These are phyloP conservation scores for Phoxinus phoxinus DNA, from an alignment of 2,113 vertebrate species.

Conservation along the genomic window DNA sequence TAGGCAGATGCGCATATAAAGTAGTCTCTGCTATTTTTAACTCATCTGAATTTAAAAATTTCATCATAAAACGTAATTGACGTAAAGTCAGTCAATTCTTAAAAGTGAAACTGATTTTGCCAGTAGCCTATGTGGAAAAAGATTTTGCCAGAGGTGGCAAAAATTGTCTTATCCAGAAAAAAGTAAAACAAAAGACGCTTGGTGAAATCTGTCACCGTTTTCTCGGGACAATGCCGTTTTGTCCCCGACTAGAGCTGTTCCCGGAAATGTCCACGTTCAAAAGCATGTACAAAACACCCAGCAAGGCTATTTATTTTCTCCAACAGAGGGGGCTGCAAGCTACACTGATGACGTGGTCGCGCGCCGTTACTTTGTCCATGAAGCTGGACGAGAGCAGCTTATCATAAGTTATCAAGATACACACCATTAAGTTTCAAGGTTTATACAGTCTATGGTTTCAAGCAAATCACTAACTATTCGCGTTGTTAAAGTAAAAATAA, in stretches of 20 bases:
- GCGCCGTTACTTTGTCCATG: no score
- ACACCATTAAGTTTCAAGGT: no score
- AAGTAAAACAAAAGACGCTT: background rate
- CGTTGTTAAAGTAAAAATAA: no score
- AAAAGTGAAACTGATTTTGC: background rate
- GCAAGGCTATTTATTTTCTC: background rate
- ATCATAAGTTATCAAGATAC: no score
- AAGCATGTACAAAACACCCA: background rate
- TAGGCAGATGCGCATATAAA: slow-evolving; percentile 62
- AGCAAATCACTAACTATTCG: no score
- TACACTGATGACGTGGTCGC: background rate
- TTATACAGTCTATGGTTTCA: no score
- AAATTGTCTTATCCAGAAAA: background rate
- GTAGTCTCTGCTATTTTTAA: slow-evolving; percentile 59
- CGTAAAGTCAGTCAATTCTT: background rate
- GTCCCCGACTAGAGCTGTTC: background rate
- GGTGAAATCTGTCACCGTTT: background rate
- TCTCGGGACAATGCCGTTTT: background rate
- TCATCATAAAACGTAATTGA: no score
- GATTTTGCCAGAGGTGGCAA: background rate
- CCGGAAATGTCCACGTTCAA: background rate
- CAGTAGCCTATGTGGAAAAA: no score
- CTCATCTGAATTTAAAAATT: slow-evolving; percentile 61
- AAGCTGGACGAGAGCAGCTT: no score
- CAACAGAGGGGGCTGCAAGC: background rate